Base-by-base conservation (phyloP, 1,140 invertebrate genomes). In the Proales similis region DNA sequence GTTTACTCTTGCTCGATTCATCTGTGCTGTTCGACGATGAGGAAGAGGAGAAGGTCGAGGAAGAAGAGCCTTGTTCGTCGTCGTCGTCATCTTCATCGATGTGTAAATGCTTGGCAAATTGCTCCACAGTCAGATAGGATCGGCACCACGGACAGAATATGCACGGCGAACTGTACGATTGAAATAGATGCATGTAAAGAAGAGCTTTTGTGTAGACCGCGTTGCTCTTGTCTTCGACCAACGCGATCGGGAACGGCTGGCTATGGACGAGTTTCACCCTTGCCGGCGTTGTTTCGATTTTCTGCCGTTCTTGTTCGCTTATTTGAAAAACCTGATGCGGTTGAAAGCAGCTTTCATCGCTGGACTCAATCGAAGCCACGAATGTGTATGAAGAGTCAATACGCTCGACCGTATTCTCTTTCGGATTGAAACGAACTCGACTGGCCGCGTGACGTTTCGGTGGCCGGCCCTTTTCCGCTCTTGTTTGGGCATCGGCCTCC, bases 141-240 rank as follows among this genome's bases (percentile, higher is more conserved):
- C 45, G 42, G 20, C 51, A 57, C 0, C 42, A 24, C 19, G 45
- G 36, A 57, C 51, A 57, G 30, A 57, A 42, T 7, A 57, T 57
- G 29, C 51, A 57, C 6, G 33, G 51, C 9, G 26, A 30, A 9
- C 24, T 29, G 27, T 57, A 57, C 24, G 51, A 57, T 26, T 57
- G 51, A 36, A 42, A 57, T 5, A 57, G 22, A n/a, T 57, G 51
- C 29, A 57, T 57, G 12, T 42, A 19, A n/a, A 57, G 19, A 3
- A 57, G 36, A 3, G 51, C 51, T 26, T 57, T 57, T 7, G 51
- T 57, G n/a, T 57, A 29, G 27, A 57, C 51, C 9, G 45, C 30
- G 19, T 57, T 57, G 29, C 36, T 57, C 29, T 57, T 57, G 17
- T 57, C 51, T 42, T 57, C 51, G 36, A 57, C 51, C 27, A 57